A percentile compares a stretch with the other conserved stretches of the same genome.
Conservation (phyloP, 2,113 vertebrate genomes). For the Podarcis cretensis region DNA sequence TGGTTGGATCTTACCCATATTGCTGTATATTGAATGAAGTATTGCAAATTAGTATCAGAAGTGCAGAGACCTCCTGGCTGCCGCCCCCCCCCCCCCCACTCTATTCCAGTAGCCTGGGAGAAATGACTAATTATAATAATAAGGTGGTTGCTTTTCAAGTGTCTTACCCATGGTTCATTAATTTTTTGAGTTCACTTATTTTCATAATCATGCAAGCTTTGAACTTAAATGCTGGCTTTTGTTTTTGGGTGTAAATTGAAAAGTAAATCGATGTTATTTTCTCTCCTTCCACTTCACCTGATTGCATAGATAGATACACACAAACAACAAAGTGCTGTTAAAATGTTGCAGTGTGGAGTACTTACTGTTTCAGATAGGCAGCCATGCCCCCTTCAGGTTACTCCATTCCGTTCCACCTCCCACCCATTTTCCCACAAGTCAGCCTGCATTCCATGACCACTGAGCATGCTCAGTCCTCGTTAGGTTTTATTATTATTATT, state of each 20-base stretch:
- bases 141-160: neutral
- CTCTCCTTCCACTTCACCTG: neutral
- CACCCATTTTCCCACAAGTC: too few relatives aligned
- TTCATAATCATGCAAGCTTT: neutral
- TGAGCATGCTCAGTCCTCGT: too few relatives aligned
- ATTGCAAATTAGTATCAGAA: neutral
- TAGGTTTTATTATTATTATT: too few relatives aligned
- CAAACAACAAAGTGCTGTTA: too few relatives aligned
- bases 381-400: too few relatives aligned
- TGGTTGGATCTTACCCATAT: neutral
- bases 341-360: too few relatives aligned
- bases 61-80: neutral
- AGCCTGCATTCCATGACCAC: too few relatives aligned
- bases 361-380: too few relatives aligned
- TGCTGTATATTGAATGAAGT: neutral
- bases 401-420: too few relatives aligned
- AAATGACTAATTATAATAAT: conserved; percentile 34
- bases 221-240: neutral
- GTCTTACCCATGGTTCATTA: neutral
- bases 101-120: conserved; percentile 45
- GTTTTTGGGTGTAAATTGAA: neutral
- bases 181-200: neutral
- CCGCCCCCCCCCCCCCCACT: conserved; percentile 32
- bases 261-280: neutral
- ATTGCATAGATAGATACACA: neutral